Base-by-base conservation (phyloP, 2,888 invertebrate genomes). In the Patella ulyssiponensis region DNA sequence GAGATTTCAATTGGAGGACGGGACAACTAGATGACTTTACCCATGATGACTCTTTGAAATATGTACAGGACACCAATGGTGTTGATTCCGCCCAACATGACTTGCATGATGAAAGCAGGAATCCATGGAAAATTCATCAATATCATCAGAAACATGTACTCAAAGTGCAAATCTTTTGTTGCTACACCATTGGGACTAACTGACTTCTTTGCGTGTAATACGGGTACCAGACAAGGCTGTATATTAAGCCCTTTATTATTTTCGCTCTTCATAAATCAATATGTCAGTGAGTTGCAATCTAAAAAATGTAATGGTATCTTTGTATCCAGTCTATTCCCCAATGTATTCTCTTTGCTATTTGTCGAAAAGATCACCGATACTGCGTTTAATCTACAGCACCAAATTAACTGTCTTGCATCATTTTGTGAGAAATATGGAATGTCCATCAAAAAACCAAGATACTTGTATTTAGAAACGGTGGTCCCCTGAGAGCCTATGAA, bases 331-430 rank as follows among this genome's bases (percentile, higher is more conserved):
- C 52, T n/a, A 3, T 51, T 54, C 14, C 69, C 73, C 5, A 56
- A 78, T 73, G 69, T 76, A 51, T 53, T n/a, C n/a, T n/a, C n/a
- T n/a, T n/a, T 73, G 23, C 33, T 78, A 9, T 78, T 53, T 76
- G 51, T 79, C 2, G 73, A 70, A 17, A 78, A 71, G 20, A 27
- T 73, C 20, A n/a, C 79, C 4, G 76, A 76, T 23, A 73, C 58
- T 27, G 69, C 17, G n/a, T n/a, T 75, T 20, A 53, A 75, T 51
- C 71, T 75, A 2, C 75, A 75, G 3, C 27, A 69, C 17, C 75
- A 78, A 54, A 51, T 78, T 17, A 72, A 78, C n/a, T n/a, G n/a
- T n/a, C n/a, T n/a, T n/a, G n/a, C 11, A 20, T 17, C 15, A 23
- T 75, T 75, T 44, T 78, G 75, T 75, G 54, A 74, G 1, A 33